Conservation (phyloP, 2,888 invertebrate genomes). For the Eupithecia dodoneata region DNA sequence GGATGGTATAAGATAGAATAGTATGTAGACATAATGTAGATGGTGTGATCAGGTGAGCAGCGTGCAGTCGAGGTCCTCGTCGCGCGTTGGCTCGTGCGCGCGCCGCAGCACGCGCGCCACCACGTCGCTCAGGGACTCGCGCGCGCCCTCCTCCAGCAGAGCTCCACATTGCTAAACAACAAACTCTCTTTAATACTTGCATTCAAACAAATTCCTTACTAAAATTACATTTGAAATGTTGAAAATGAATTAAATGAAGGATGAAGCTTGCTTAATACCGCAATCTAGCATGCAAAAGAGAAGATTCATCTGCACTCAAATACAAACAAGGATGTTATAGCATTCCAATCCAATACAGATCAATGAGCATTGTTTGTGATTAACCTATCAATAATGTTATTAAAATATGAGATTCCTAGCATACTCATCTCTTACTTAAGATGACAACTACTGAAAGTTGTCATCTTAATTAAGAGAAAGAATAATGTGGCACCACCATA, state of each 20-base stretch:
- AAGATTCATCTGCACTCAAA: neutral
- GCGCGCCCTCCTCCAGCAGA: constrained; percentile 93
- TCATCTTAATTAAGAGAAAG: neutral
- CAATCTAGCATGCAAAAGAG: no score
- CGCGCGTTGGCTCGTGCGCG: constrained; percentile 90
- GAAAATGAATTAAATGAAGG: no score
- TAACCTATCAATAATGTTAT: neutral
- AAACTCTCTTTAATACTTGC: neutral
- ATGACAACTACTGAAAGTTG: no score
- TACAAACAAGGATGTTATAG: neutral
- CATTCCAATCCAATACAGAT: constrained; percentile 2
- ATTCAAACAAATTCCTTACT: neutral
- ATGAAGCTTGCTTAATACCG: no score
- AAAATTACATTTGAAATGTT: no score
- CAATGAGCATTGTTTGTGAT: neutral
- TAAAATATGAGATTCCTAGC: neutral
- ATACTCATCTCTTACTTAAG: no score
- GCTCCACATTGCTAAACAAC: constrained; percentile 86
- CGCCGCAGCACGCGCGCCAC: constrained; percentile 94
- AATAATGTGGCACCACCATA: no score
- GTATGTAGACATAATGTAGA: neutral
- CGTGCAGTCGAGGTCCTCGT: constrained; percentile 97
- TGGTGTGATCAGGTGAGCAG: constrained; percentile 88
- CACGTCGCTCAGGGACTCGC: constrained; percentile 94
- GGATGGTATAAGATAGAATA: constrained; percentile 14